These are phyloP conservation scores for Pseudomyrmex pallidus DNA, from an alignment of 1,140 invertebrate genomes.

Conservation along the genomic window DNA sequence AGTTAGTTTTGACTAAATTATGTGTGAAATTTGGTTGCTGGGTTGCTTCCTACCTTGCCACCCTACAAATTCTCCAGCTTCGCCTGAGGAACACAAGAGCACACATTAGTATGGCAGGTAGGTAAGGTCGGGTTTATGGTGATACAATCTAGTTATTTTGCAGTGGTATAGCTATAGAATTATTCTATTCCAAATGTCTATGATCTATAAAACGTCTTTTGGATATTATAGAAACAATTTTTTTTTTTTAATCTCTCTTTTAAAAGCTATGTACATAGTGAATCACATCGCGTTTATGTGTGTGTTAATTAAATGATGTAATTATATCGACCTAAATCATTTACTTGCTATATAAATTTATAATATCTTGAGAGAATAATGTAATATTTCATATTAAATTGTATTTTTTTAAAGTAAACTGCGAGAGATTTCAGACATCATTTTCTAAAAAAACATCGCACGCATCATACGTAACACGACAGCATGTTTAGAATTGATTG, in stretches of 20 bases:
- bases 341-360: conserved; percentile 14
- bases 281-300: background rate
- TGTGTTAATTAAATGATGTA: conserved; percentile 2
- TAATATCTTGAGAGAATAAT: conserved; percentile 2
- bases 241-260: too few relatives aligned
- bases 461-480: conserved; percentile 6
- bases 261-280: background rate
- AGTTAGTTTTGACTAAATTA: conserved; percentile 80
- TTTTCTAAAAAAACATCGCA: background rate
- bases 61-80: conserved; percentile 93
- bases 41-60: conserved; percentile 91
- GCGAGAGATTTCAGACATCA: background rate
- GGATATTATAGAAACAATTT: too few relatives aligned
- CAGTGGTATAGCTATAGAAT: conserved; percentile 80
- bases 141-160: conserved; percentile 84
- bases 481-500: background rate
- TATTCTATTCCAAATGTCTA: conserved; percentile 11
- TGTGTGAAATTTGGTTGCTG: conserved; percentile 85
- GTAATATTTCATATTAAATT: background rate
- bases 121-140: conserved; percentile 85
- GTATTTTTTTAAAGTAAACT: conserved; percentile 2
- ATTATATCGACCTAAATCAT: background rate
- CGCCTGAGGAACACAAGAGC: conserved; percentile 88
- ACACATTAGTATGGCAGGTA: conserved; percentile 86
- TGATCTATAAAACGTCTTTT: too few relatives aligned